Base-by-base conservation (phyloP, 2,113 vertebrate species). In the Myxocyprinus asiaticus region DNA sequence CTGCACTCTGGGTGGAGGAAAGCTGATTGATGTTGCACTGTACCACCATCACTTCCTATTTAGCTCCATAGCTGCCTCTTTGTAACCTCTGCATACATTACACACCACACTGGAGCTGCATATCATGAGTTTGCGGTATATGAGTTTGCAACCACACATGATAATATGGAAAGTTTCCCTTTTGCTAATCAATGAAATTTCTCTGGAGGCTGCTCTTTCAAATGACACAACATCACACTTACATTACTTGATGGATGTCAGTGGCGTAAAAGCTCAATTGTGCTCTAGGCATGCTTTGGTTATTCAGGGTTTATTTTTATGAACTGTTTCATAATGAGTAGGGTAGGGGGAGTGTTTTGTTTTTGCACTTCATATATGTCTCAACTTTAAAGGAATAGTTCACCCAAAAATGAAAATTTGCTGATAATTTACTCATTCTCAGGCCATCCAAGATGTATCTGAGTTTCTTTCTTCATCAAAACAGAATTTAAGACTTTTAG, bases 21-120 rank as follows among this genome's bases (percentile, higher is more conserved):
- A 14, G 14, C 80, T 72, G 80, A 82, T 64, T 71, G 67, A 77
- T 82, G 80, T 72, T 71, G 2, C 51, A 77, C 75, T 73, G 61
- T 56, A 22, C 17, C 62, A 59, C 44, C 75, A 77, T 82, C 68
- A 73, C 67, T 82, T 82, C 68, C 81, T 73, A 66, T 82, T 82
- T 82, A 51, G 61, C 75, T 72, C 67, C 11, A 48, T 22, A 81
- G 48, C 66, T 68, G 72, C 50, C 42, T 62, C 58, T 64, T 45
- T 55, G 48, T 61, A 67, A 69, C 33, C 76, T 56, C 44, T 42
- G 56, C 66, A 78, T 78, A 48, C 15, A 62, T 78, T 62, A 50
- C 76, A 59, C 65, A 48, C 50, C 43, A 11, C 17, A 10, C 9
- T 47, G 33, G 53, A 48, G 44, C 58, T 8, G 61, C 5, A 42